Evolutionary conservation across 2,113 vertebrate genomes (phyloP).

Genomic region (Colius striatus): DNA sequence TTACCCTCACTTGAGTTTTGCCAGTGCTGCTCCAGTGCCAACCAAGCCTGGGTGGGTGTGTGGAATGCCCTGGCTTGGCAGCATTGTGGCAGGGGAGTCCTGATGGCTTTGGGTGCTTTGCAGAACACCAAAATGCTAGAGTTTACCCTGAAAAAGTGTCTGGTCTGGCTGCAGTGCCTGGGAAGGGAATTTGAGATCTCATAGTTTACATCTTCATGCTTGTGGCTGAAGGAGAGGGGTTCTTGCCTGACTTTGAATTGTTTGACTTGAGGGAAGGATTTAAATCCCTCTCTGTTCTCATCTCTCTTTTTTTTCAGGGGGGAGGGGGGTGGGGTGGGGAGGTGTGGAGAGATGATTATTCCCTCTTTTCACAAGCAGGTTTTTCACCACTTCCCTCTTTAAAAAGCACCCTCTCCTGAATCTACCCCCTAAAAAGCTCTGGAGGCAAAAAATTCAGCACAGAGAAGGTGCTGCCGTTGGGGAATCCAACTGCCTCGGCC

Average conservation of each 20-base stretch:
- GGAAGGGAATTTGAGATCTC: neutral
- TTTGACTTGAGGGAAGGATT: neutral
- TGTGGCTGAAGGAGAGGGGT: neutral
- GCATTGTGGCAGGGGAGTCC: rapidly evolving
- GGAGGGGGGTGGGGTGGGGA: too few species aligned
- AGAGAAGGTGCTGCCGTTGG: neutral
- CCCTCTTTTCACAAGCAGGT: neutral
- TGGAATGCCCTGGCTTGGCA: neutral
- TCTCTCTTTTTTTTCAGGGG: neutral
- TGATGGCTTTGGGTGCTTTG: neutral
- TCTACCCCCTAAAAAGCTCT: neutral
- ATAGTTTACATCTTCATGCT: neutral
- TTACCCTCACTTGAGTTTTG: neutral
- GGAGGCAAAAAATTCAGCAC: neutral
- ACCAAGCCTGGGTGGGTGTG: rapidly evolving
- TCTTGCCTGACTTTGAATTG: neutral
- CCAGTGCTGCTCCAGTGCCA: neutral
- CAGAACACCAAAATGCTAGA: neutral
- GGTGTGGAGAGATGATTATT: neutral
- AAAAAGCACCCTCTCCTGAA: neutral
- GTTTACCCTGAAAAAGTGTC: neutral
- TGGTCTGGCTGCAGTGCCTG: rapidly evolving
- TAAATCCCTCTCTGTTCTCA: neutral
- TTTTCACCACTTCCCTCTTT: neutral
- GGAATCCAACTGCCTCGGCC: neutral